These are phyloP conservation scores for Tetrao urogallus DNA, from an alignment of 2,113 vertebrate genomes.

Conservation along the genomic window DNA sequence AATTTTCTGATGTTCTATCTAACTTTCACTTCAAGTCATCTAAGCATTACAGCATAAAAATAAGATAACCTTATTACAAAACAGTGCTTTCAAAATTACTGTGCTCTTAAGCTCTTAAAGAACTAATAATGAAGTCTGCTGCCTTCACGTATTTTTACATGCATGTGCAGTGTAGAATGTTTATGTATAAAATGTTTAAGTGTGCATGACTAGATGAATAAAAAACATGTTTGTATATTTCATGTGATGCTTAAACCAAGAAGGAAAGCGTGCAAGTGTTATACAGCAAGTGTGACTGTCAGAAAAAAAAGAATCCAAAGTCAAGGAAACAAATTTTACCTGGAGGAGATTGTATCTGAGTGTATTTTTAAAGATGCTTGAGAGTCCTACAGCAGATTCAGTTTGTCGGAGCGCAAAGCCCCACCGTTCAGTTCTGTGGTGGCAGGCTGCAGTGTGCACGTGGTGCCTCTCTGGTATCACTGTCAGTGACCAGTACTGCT, in stretches of 20 bases:
- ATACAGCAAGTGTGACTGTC: accelerated
- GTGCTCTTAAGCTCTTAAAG: not conserved
- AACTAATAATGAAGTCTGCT: not conserved
- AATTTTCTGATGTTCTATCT: not conserved
- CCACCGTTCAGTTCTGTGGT: not conserved
- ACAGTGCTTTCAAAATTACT: not conserved
- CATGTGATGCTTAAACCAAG: not conserved
- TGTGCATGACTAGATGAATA: not conserved
- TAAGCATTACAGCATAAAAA: not conserved
- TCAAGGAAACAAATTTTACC: not conserved
- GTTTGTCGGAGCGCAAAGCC: not conserved
- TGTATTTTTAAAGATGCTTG: not conserved
- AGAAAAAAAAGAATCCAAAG: not conserved
- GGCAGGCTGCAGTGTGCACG: not conserved
- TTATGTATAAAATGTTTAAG: not conserved
- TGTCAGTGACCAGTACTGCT: not conserved
- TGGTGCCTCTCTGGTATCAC: not conserved
- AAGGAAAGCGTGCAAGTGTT: not conserved
- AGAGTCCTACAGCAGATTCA: not conserved
- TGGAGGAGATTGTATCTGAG: not conserved
- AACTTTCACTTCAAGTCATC: not conserved
- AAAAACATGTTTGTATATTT: not conserved
- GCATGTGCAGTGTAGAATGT: not conserved
- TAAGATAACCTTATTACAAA: not conserved
- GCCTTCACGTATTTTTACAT: not conserved